phyloP scores from a whole-genome alignment of 2,113 vertebrate species.

The Erythrolamprus reginae region DNA sequence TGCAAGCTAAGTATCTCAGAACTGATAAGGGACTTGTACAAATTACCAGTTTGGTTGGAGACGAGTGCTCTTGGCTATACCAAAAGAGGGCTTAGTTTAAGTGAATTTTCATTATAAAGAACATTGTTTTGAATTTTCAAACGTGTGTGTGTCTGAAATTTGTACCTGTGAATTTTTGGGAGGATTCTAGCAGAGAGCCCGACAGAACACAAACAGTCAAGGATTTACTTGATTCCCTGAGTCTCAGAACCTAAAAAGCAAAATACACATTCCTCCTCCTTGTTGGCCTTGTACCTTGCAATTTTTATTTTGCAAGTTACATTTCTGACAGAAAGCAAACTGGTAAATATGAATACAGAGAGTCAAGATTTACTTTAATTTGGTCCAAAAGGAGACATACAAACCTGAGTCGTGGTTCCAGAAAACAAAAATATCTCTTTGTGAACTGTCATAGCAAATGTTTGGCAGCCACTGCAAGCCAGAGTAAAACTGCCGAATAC shows the following conservation, averaged over 20 bases:
- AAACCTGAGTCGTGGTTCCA: conserved; percentile 18
- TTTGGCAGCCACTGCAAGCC: conserved; percentile 40
- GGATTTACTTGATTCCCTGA: background rate
- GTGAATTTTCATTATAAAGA: too few relatives aligned
- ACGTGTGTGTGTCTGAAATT: too few relatives aligned
- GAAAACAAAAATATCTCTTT: conserved; percentile 31
- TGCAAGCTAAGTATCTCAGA: too few relatives aligned
- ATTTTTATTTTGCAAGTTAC: background rate
- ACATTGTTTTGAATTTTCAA: too few relatives aligned
- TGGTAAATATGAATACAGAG: background rate
- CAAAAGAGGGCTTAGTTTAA: too few relatives aligned
- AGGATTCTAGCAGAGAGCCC: too few relatives aligned
- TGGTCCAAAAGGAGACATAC: conserved; percentile 26
- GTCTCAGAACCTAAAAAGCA: background rate
- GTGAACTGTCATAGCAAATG: conserved; percentile 31
- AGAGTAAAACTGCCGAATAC: conserved; percentile 32
- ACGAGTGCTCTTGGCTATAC: too few relatives aligned
- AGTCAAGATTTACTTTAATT: conserved; percentile 5
- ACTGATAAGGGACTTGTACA: too few relatives aligned
- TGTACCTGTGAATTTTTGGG: too few relatives aligned
- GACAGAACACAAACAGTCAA: background rate
- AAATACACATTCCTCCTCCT: background rate
- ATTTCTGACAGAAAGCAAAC: conserved; percentile 18
- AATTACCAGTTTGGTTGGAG: too few relatives aligned
- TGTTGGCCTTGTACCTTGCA: background rate